Percentiles rank a stretch among this genome's conserved stretches.
Conservation (phyloP, 2,797 vertebrate genomes). For the Dromococcyx pavoninus region DNA sequence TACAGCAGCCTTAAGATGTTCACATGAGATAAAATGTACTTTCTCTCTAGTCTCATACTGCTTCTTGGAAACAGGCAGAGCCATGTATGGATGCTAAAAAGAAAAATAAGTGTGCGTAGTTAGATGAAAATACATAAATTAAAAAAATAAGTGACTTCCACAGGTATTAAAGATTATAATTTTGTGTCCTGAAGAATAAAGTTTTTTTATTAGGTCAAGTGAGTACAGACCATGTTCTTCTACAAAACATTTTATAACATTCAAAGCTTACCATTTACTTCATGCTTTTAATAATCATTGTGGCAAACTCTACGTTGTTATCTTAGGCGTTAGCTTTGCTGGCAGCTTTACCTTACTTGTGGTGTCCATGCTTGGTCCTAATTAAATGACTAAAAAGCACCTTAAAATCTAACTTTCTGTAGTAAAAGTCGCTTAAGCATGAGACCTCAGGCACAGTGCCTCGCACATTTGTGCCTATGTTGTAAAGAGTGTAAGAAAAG, state of each 20-base stretch:
- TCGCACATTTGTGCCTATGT: neutral
- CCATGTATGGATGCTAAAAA: neutral
- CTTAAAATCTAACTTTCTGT: neutral
- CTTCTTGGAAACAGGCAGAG: neutral
- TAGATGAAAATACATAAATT: neutral
- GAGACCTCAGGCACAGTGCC: neutral
- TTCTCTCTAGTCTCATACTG: neutral
- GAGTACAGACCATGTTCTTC: neutral
- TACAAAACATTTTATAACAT: neutral
- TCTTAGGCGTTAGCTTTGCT: neutral
- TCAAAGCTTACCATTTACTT: neutral
- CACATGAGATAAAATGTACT: neutral
- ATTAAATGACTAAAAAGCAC: neutral
- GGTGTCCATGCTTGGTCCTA: neutral
- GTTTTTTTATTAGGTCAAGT: neutral
- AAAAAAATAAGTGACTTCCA: neutral
- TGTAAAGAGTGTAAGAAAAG: neutral
- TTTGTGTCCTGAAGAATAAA: neutral
- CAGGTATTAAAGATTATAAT: neutral
- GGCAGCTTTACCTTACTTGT: neutral
- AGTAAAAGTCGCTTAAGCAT: neutral
- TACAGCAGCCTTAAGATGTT: neutral
- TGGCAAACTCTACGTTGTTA: neutral
- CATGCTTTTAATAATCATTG: neutral
- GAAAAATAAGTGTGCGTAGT: neutral